Evolutionary conservation across 2,113 vertebrate genomes (phyloP), one percentile per base, ranked within the genome.

Genomic region (Pollimyrus isidori): DNA sequence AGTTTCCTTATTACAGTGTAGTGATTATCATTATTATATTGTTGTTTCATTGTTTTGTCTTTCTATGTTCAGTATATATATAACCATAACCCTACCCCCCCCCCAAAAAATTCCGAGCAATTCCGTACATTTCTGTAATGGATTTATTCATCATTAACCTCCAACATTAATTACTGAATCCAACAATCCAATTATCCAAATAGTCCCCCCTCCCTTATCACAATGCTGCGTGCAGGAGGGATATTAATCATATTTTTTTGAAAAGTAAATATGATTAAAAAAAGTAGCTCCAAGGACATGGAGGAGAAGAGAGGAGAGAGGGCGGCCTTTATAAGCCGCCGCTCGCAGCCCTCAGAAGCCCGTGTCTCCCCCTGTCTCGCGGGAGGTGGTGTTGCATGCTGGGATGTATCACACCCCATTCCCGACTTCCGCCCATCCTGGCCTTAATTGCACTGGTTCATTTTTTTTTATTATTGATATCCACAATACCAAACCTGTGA

Each of bases 131-230:
- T 50, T 35, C 50, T 13, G 26, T 52, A 87, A 53, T 53, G 85
- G 85, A 87, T 53, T 87, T 87, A 53, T 53, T 87, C 85, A 87
- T 87, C 85, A 87, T 87, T 53, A 52, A 53, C 85, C 85, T 56
- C 85, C 85, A 53, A 53, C 85, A 87, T 87, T 87, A 87, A 87
- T 87, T 87, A 87, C 85, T 56, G 26, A 87, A 87, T 87, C 85
- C 85, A 87, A 87, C 85, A 87, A 53, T 53, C 85, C 50, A 53
- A 52, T 87, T 87, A 87, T 87, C 50, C 85, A 87, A 87, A 87
- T 56, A 87, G 85, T 30, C 50, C 50, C 50, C 50, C 46, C 49
- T 50, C n/a, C 42, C 85, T 87, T 87, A 87, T 87, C 26, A 26
- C 85, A 87, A 53, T 50, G 48, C 49, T 35, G 30, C 5, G 85